Percentiles rank a stretch among this genome's conserved stretches.
These are phyloP conservation scores for Pelodiscus sinensis DNA, from an alignment of 2,113 vertebrate genomes.

Conservation along the genomic window DNA sequence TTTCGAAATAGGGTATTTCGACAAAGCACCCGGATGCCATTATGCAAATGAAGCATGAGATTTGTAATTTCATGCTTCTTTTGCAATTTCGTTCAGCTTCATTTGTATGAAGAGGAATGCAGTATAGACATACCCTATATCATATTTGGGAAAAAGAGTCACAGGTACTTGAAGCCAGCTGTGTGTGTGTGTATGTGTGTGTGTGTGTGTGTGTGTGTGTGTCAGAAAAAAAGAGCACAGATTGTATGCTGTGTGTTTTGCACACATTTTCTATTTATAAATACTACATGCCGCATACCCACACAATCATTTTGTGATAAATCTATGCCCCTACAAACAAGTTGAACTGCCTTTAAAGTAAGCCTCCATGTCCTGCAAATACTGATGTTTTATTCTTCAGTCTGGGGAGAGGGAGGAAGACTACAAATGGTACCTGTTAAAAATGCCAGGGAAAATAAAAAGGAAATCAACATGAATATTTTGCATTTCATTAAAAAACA, in stretches of 20 bases:
- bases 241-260: not conserved
- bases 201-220: not conserved
- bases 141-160: constrained; percentile 40
- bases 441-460: not conserved
- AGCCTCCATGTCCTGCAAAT: not conserved
- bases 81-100: no score
- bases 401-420: not conserved
- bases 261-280: not conserved
- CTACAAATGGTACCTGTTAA: not conserved
- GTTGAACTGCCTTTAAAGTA: not conserved
- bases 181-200: not conserved
- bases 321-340: not conserved
- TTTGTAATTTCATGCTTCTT: no score
- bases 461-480: not conserved
- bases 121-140: no score
- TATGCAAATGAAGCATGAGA: no score
- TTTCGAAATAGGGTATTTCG: no score
- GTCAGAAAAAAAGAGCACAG: not conserved
- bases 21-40: no score
- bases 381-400: not conserved
- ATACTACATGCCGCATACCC: not conserved
- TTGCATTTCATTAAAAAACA: not conserved
- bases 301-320: not conserved
- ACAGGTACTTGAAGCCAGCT: constrained; percentile 33
- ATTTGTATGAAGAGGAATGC: no score